Conservation (phyloP, 2,113 vertebrate species). For the Mandrillus leucophaeus region DNA sequence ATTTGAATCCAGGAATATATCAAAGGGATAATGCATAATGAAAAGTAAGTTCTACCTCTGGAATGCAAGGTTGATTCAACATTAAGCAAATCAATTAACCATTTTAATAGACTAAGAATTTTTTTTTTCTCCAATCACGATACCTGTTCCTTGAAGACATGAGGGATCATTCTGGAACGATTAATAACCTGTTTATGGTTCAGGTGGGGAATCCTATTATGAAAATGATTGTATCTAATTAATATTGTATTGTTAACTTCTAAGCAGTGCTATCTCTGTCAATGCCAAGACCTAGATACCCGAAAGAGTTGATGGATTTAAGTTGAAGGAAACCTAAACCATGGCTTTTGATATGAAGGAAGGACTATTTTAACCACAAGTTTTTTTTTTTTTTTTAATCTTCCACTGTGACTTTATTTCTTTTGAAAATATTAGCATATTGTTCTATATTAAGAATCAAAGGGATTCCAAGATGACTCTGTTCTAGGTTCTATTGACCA, state of each 20-base stretch:
- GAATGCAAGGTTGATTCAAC: neutral
- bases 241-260: neutral
- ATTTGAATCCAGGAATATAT: neutral
- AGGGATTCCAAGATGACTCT: neutral
- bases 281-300: neutral
- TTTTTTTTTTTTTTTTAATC: too few species aligned
- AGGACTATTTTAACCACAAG: neutral
- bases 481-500: neutral
- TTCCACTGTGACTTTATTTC: neutral
- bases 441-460: neutral
- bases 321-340: neutral
- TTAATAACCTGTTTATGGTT: neutral
- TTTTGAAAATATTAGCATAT: neutral
- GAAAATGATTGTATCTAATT: neutral
- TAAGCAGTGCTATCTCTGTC: neutral
- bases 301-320: neutral
- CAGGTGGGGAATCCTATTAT: neutral
- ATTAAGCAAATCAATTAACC: conserved; percentile 1
- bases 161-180: neutral
- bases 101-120: conserved; percentile 8
- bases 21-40: neutral
- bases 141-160: neutral
- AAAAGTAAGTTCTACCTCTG: neutral
- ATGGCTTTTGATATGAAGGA: neutral
- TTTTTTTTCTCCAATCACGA: neutral